Conservation (phyloP, 2,888 invertebrate species). For the Lysandra coridon region DNA sequence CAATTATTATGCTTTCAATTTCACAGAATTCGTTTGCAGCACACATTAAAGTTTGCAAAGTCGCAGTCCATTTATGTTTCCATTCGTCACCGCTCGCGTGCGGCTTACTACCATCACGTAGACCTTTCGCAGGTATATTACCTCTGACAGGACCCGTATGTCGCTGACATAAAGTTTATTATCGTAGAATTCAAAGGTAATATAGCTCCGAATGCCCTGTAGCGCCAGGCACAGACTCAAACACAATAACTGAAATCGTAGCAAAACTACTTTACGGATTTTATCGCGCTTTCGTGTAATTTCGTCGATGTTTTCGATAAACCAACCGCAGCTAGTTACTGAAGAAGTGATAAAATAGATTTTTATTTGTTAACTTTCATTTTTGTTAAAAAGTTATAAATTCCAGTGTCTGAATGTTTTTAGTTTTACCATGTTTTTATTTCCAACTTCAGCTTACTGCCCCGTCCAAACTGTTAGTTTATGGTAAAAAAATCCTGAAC, state of each 20-base stretch:
- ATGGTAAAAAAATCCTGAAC: too few relatives aligned
- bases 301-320: neutral
- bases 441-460: too few relatives aligned
- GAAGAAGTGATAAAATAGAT: neutral
- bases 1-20: neutral
- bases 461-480: too few relatives aligned
- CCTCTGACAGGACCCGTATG: neutral
- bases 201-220: neutral
- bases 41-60: neutral
- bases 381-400: too few relatives aligned
- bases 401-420: too few relatives aligned
- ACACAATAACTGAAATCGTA: neutral
- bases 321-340: neutral
- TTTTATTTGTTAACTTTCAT: neutral
- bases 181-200: neutral
- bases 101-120: neutral
- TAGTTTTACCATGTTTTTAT: too few relatives aligned
- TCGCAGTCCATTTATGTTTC: neutral
- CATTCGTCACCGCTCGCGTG: constrained; percentile 16
- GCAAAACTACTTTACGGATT: neutral
- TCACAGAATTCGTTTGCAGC: neutral
- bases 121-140: neutral
- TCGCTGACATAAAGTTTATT: neutral
- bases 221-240: constrained; percentile 14
- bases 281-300: neutral